These are phyloP conservation scores for Pseudomugil tenellus DNA, from an alignment of 2,797 vertebrate species.

Conservation along the genomic window DNA sequence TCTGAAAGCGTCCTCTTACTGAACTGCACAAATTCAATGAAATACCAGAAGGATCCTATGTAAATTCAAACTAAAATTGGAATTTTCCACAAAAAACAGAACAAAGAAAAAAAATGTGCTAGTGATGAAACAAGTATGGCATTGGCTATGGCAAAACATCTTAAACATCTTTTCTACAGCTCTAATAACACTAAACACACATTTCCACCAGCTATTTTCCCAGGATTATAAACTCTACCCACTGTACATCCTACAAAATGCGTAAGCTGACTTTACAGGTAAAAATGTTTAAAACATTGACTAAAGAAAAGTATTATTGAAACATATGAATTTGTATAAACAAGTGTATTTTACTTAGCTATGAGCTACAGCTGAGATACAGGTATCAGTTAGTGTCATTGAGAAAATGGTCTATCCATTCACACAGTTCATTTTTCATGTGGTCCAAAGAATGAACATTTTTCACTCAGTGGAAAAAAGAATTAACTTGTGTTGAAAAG, in stretches of 20 bases:
- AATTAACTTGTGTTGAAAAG: too few relatives aligned
- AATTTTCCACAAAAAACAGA: constrained; percentile 20
- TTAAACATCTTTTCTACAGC: constrained; percentile 26
- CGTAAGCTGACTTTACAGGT: constrained; percentile 57
- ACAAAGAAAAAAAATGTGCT: background rate
- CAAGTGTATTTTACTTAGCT: constrained; percentile 54
- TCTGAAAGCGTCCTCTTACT: constrained; percentile 4
- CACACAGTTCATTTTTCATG: too few relatives aligned
- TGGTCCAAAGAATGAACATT: too few relatives aligned
- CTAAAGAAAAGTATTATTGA: constrained; percentile 66
- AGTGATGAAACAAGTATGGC: background rate
- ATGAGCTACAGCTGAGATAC: too few relatives aligned
- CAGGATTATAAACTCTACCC: constrained; percentile 11
- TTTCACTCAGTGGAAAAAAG: too few relatives aligned
- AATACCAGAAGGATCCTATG: background rate
- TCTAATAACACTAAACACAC: constrained; percentile 37
- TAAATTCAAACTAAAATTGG: constrained; percentile 11
- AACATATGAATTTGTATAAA: constrained; percentile 62
- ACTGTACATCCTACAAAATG: constrained; percentile 49
- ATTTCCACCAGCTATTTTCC: background rate
- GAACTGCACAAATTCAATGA: constrained; percentile 36
- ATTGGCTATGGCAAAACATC: constrained; percentile 22
- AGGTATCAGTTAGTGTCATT: too few relatives aligned
- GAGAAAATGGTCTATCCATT: too few relatives aligned
- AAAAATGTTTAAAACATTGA: constrained; percentile 62